These are phyloP conservation scores for Drosophila nr. perissopoda DNA, from an alignment of 2,888 invertebrate species.

Conservation along the genomic window DNA sequence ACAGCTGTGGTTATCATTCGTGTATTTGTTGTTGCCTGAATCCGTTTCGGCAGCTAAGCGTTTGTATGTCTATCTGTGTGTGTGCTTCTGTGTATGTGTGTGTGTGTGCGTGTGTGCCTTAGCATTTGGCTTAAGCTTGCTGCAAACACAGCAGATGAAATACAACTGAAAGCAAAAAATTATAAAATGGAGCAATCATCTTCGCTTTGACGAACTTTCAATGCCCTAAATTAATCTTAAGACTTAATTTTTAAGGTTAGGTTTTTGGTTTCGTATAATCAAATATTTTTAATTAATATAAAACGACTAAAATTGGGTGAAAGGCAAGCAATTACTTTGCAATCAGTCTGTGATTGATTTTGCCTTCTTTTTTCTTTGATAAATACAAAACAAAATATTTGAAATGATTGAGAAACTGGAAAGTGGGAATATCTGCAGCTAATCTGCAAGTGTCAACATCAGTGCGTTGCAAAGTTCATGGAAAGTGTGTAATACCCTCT, in stretches of 20 bases:
- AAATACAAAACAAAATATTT: background rate
- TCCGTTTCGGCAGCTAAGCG: constrained; percentile 5
- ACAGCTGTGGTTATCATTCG: constrained; percentile 11
- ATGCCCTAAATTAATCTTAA: background rate
- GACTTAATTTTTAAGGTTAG: too few relatives aligned
- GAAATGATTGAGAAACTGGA: background rate
- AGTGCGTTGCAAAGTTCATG: background rate
- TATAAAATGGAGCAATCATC: background rate
- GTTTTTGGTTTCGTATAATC: background rate
- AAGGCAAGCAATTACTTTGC: background rate
- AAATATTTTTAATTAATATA: background rate
- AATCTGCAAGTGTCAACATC: background rate
- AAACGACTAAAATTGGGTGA: background rate
- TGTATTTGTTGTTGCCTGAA: background rate
- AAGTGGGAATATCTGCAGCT: background rate
- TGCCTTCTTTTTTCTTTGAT: background rate
- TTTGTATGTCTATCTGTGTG: background rate
- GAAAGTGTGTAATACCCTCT: background rate
- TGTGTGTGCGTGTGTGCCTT: background rate
- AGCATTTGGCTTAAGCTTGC: constrained; percentile 2
- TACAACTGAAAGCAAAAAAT: background rate
- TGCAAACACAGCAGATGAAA: background rate
- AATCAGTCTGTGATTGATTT: background rate
- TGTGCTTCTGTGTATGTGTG: background rate
- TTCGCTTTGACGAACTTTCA: background rate